Evolutionary conservation across 2,888 invertebrate species (phyloP).

Genomic region (Eretmocerus hayati): DNA sequence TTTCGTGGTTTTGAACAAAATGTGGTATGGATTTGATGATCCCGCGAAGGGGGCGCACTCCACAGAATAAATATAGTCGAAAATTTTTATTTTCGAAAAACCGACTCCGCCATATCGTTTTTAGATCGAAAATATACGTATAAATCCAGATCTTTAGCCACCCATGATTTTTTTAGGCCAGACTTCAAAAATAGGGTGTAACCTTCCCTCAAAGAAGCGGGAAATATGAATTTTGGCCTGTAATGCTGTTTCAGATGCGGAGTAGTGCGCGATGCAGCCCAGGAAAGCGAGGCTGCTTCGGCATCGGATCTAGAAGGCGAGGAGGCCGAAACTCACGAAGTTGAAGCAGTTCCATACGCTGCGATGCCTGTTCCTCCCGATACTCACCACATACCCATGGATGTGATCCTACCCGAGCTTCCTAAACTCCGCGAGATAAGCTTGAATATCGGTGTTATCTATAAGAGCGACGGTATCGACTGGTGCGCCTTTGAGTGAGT

Average conservation of each 20-base stretch:
- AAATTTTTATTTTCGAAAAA: too few species aligned
- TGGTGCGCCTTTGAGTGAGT: constrained; percentile 54
- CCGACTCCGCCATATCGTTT: too few species aligned
- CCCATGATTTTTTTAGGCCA: too few species aligned
- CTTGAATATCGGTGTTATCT: constrained; percentile 48
- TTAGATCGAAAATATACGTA: too few species aligned
- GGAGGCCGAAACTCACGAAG: neutral
- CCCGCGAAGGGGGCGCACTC: too few species aligned
- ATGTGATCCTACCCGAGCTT: constrained; percentile 50
- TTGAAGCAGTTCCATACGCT: too few species aligned
- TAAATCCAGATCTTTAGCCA: too few species aligned
- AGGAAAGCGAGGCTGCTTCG: neutral
- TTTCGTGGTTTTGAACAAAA: too few species aligned
- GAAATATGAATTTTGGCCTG: neutral
- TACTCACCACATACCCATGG: constrained; percentile 52
- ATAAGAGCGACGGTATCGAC: constrained; percentile 51
- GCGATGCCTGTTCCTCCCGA: constrained; percentile 28
- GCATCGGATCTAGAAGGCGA: neutral
- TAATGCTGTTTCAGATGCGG: neutral
- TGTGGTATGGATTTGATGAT: too few species aligned
- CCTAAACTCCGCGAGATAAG: constrained; percentile 51
- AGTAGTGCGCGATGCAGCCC: neutral
- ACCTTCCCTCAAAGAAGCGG: too few species aligned
- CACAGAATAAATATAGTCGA: too few species aligned
- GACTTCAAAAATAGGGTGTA: too few species aligned